phyloP scores from a whole-genome alignment of 2,888 invertebrate genomes.

The Nephrotoma appendiculata region DNA sequence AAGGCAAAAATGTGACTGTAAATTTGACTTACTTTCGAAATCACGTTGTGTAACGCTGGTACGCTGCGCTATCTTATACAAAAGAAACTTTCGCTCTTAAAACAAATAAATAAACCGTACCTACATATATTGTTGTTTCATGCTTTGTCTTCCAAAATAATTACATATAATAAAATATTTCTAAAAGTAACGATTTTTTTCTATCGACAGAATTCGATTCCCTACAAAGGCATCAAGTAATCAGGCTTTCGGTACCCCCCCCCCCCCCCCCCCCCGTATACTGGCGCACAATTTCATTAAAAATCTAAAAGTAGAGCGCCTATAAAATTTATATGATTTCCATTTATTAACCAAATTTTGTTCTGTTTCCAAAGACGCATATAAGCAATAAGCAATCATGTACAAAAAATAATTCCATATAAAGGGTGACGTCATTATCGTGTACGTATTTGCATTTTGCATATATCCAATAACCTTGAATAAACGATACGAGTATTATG shows the following conservation, averaged over 20 bases:
- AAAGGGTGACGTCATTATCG: no score
- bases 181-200: no score
- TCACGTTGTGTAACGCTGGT: neutral
- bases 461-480: neutral
- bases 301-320: neutral
- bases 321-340: neutral
- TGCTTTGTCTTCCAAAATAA: no score
- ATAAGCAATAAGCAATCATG: neutral
- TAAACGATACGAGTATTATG: neutral
- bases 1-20: no score
- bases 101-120: neutral
- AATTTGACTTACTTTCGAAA: neutral
- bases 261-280: no score
- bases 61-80: neutral
- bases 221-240: no score
- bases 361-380: neutral
- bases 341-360: neutral
- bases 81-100: neutral
- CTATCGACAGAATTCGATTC: no score
- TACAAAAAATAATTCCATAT: no score
- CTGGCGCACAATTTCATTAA: neutral
- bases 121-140: no score
- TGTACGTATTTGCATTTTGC: no score
- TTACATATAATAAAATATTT: no score
- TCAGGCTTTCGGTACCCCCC: no score